Base-by-base conservation (phyloP, 2,113 vertebrate species). In the Octodon degus region DNA sequence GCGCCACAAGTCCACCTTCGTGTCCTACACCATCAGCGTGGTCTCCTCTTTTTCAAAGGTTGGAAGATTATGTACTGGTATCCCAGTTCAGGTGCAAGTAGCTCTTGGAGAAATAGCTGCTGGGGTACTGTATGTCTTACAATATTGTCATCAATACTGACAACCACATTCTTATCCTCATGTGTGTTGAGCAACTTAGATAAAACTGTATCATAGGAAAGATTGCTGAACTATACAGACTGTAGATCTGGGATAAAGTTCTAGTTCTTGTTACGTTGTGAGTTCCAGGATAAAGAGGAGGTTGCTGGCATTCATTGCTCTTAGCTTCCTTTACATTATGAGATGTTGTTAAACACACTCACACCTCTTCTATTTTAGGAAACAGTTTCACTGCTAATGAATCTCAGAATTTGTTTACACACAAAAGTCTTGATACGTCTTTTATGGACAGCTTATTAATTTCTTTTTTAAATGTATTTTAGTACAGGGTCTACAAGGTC, bases 361-460 rank as follows among this genome's bases (percentile, higher is more conserved):
- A 7, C 11, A 25, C 62, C 25, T 60, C 34, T 60, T 72, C 37
- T 8, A 55, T 25, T 82, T 40, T 63, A 24, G 43, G 63, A 87
- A 87, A 79, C 24, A 92, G 80, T 72, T 5, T 68, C n/a, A 25
- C 63, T 79, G 34, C 43, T 96, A 86, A 80, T 43, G 17, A 89
- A 67, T 50, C n/a, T 87, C 17, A 95, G 37, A 82, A 70, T 82
- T 60, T 77, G 27, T 80, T 90, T 79, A 93, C 40, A 37, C 65
- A 53, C 85, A 70, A 67, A 11, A 92, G 77, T 88, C n/a, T 86
- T 74, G 19, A 37, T 67, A 63, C 13, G 4, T 68, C 67, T 80
- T 90, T 95, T 81, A 68, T 86, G 24, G 58, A 43, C 16, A 87
- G 16, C 83, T 37, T 74, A 80, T 74, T 17, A 7, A 68, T 86